These are phyloP conservation scores for Medauroidea extradentata DNA, from an alignment of 1,140 invertebrate species.

Conservation along the genomic window DNA sequence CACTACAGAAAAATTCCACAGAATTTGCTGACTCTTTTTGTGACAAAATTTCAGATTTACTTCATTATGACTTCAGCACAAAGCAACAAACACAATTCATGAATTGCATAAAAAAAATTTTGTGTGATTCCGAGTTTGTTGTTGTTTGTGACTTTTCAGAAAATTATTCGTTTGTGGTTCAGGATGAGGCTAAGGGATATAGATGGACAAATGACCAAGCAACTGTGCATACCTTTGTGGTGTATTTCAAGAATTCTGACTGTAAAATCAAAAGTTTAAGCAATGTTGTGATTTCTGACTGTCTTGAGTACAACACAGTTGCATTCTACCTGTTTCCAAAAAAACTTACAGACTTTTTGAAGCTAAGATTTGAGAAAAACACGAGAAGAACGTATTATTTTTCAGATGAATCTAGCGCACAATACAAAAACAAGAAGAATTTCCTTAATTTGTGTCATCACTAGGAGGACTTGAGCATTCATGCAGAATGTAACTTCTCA, in stretches of 20 bases:
- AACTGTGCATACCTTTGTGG: conserved; percentile 29
- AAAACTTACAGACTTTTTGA: conserved; percentile 1
- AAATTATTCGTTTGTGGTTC: conserved; percentile 27
- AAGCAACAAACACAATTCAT: conserved; percentile 4
- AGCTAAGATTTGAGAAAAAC: not conserved
- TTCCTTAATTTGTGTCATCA: conserved; percentile 30
- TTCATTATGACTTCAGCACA: conserved; percentile 9
- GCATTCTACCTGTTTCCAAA: conserved; percentile 18
- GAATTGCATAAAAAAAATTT: conserved; percentile 12
- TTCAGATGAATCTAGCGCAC: conserved; percentile 30
- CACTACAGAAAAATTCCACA: too few relatives aligned
- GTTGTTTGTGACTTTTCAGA: conserved; percentile 25
- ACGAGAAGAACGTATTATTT: conserved; percentile 20
- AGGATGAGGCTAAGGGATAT: conserved; percentile 24
- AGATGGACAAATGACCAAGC: conserved; percentile 27
- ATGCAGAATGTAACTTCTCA: conserved; percentile 36
- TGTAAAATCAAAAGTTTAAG: conserved; percentile 6
- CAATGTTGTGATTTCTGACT: conserved; percentile 16
- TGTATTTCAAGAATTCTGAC: conserved; percentile 12
- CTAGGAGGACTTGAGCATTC: conserved; percentile 31
- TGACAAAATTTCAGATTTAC: conserved; percentile 2
- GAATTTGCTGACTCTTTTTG: conserved; percentile 11
- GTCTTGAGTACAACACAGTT: conserved; percentile 15
- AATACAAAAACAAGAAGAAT: conserved; percentile 37
- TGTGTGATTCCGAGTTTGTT: conserved; percentile 7